Percentiles rank a stretch among this genome's conserved stretches.
These are phyloP conservation scores for Microcaecilia unicolor DNA, from an alignment of 2,797 vertebrate genomes.

Conservation along the genomic window DNA sequence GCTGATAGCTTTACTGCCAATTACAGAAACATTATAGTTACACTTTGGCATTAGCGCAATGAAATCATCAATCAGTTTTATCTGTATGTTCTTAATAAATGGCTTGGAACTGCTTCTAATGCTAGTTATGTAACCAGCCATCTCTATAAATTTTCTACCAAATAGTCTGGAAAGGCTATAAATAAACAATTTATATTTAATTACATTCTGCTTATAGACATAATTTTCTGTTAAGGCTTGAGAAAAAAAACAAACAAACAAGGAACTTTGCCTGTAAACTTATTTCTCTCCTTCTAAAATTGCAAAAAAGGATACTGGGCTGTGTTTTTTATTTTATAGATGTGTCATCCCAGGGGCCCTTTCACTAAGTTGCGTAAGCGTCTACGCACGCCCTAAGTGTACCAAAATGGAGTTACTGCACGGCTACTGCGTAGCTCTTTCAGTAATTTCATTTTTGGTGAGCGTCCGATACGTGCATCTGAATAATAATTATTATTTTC, in stretches of 20 bases:
- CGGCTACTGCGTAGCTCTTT: too few relatives aligned
- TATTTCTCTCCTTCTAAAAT: too few relatives aligned
- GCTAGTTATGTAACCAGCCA: neutral
- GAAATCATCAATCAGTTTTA: neutral
- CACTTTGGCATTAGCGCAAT: neutral
- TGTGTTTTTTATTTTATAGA: too few relatives aligned
- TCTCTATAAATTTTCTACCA: conserved; percentile 1
- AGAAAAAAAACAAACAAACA: neutral
- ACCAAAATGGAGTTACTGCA: too few relatives aligned
- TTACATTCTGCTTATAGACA: conserved; percentile 2
- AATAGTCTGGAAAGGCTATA: conserved; percentile 1
- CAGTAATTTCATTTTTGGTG: too few relatives aligned
- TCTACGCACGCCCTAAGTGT: too few relatives aligned
- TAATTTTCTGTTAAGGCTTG: neutral
- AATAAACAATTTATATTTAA: neutral
- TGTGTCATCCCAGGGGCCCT: too few relatives aligned
- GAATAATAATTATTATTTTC: too few relatives aligned
- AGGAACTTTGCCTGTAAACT: neutral
- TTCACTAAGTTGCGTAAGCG: too few relatives aligned
- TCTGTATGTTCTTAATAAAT: neutral
- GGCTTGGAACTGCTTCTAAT: neutral
- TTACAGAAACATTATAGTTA: neutral
- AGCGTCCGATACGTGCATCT: too few relatives aligned
- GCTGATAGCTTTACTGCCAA: too few relatives aligned
- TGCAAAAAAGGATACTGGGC: too few relatives aligned